phyloP scores from a whole-genome alignment of 2,888 invertebrate genomes.

The Ctenicera cuprea region DNA sequence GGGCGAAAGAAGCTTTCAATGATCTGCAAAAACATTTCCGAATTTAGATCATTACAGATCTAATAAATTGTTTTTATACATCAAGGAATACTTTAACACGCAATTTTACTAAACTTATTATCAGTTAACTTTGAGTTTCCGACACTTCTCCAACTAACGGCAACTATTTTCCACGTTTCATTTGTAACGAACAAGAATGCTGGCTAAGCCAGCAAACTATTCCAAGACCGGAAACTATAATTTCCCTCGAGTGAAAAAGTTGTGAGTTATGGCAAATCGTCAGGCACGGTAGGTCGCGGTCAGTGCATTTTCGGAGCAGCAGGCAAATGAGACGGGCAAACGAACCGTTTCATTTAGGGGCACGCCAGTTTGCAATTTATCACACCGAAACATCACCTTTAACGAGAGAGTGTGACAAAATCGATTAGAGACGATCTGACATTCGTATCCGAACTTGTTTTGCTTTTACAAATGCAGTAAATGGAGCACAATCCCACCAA shows the following conservation, averaged over 20 bases:
- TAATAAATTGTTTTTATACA: too few relatives aligned
- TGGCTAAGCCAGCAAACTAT: constrained; percentile 10
- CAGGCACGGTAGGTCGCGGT: constrained; percentile 21
- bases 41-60: too few relatives aligned
- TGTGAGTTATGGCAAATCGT: constrained; percentile 15
- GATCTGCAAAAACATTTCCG: too few relatives aligned
- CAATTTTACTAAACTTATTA: too few relatives aligned
- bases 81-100: too few relatives aligned
- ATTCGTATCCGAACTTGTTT: constrained; percentile 28
- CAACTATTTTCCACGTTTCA: background rate
- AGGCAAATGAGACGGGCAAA: constrained; percentile 14
- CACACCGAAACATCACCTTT: constrained; percentile 26
- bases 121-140: too few relatives aligned
- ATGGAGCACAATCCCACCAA: constrained; percentile 27
- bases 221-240: constrained; percentile 31
- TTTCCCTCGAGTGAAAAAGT: constrained; percentile 29
- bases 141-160: background rate
- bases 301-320: constrained; percentile 16
- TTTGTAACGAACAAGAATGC: constrained; percentile 2
- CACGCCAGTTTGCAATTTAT: constrained; percentile 20
- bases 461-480: constrained; percentile 23
- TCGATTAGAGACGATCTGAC: constrained; percentile 26
- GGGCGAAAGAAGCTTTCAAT: background rate
- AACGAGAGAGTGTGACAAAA: constrained; percentile 31
- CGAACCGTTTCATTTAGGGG: constrained; percentile 10